phyloP scores from a whole-genome alignment of 1,140 invertebrate species.

The Glossosoma conforme region DNA sequence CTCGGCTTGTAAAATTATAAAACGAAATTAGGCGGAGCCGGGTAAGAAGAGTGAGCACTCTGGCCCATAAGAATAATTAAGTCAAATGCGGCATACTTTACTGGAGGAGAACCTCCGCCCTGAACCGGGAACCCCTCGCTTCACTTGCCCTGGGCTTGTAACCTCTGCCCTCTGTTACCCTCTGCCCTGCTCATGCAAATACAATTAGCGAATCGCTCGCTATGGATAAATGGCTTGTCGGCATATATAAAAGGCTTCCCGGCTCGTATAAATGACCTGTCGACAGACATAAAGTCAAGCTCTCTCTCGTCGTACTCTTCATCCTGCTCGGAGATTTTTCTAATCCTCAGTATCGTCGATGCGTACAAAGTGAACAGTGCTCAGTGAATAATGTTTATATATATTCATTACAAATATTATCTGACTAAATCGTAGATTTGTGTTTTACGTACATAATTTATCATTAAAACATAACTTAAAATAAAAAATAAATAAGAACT shows the following conservation, averaged over 20 bases:
- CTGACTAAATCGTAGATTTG: too few species aligned
- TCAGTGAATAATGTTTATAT: neutral
- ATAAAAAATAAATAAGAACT: too few species aligned
- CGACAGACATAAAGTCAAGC: neutral
- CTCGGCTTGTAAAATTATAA: too few species aligned
- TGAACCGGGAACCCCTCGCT: too few species aligned
- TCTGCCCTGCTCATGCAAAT: constrained; percentile 3
- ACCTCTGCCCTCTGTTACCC: neutral
- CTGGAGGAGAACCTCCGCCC: neutral
- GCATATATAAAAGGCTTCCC: constrained; percentile 1
- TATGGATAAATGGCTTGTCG: constrained; percentile 8
- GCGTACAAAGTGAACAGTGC: neutral
- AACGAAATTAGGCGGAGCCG: too few species aligned
- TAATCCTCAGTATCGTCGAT: neutral
- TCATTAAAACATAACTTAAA: too few species aligned
- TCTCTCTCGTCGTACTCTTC: too few species aligned
- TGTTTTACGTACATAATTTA: too few species aligned
- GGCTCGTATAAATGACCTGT: neutral
- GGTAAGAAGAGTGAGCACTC: too few species aligned
- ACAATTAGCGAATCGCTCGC: constrained; percentile 5
- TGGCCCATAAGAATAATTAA: neutral
- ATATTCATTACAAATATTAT: neutral
- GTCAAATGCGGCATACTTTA: neutral
- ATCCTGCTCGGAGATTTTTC: too few species aligned
- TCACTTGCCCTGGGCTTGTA: neutral